Evolutionary conservation across 2,888 invertebrate genomes (phyloP), one percentile per base, ranked within the genome.

Genomic region (Dorcus hopei): DNA sequence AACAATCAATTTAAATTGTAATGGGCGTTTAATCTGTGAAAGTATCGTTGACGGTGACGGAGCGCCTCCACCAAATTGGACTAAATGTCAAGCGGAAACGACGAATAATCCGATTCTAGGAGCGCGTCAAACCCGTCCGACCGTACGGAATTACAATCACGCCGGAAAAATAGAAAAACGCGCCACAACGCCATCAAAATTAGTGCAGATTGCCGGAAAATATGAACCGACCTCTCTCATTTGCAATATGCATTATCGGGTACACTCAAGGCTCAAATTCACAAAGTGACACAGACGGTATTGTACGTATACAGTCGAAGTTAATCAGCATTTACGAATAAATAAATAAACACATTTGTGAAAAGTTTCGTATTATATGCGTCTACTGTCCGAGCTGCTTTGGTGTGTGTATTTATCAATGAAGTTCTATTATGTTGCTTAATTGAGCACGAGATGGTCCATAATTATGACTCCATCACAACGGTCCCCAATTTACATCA

Each of bases 201-300:
- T 79, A 79, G 77, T 73, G 77, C 70, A 78, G 73, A 79, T 76
- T 79, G 78, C 71, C 77, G 74, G 75, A 78, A 79, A 79, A 78
- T 78, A 75, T 73, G 71, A 71, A 74, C 71, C 54, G 53, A 57
- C 58, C 60, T 54, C 61, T 65, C 68, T 69, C 69, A 69, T 69
- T 69, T 69, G 68, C 69, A 66, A 67, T 64, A 67, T 66, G 63
- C 62, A 58, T 60, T 49, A 56, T 49, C 56, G 54, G 39, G 52
- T 56, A 59, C 51, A 57, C 33, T 49, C 49, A 23, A 1, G 6
- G 26, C 26, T 33, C 26, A 33, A 33, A 33, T 33, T 33, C 26
- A 33, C 26, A 33, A 33, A 33, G 26, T 7, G 26, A 33, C 1
- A 6, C 3, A 33, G 26, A 33, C 26, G 26, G 3, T 33, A 33